phyloP scores from a whole-genome alignment of 2,113 vertebrate genomes.

The Otolemur garnettii region DNA sequence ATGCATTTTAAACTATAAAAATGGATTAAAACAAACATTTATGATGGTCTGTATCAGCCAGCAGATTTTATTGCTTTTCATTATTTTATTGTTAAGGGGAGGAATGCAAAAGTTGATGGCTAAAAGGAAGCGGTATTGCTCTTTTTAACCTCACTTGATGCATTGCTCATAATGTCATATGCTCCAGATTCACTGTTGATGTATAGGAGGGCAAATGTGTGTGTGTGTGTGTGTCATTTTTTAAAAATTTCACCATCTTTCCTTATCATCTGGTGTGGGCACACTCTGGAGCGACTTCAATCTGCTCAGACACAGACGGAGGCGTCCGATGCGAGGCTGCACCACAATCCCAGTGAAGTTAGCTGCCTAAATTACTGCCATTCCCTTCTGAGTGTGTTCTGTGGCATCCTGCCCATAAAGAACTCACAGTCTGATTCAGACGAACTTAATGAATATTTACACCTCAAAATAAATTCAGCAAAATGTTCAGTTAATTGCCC shows the following conservation, averaged over 20 bases:
- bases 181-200: background rate
- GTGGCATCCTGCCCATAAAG: slow-evolving; percentile 3
- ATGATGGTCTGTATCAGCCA: slow-evolving; percentile 25
- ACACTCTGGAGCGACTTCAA: background rate
- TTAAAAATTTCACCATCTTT: background rate
- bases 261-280: background rate
- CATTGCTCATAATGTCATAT: background rate
- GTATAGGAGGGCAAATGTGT: background rate
- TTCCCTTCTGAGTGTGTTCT: slow-evolving; percentile 7
- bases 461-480: slow-evolving; percentile 46
- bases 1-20: slow-evolving; percentile 57
- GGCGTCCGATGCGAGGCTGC: no score
- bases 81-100: slow-evolving; percentile 29
- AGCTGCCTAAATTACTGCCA: background rate
- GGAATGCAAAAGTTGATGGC: background rate
- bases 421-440: slow-evolving; percentile 14
- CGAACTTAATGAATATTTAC: slow-evolving; percentile 68
- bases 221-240: background rate
- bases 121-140: background rate
- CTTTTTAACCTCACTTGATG: slow-evolving; percentile 18
- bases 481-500: background rate
- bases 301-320: background rate
- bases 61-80: slow-evolving; percentile 59
- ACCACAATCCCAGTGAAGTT: background rate
- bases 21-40: slow-evolving; percentile 32